phyloP scores from a whole-genome alignment of 2,113 vertebrate genomes.

The Tupaia tana region DNA sequence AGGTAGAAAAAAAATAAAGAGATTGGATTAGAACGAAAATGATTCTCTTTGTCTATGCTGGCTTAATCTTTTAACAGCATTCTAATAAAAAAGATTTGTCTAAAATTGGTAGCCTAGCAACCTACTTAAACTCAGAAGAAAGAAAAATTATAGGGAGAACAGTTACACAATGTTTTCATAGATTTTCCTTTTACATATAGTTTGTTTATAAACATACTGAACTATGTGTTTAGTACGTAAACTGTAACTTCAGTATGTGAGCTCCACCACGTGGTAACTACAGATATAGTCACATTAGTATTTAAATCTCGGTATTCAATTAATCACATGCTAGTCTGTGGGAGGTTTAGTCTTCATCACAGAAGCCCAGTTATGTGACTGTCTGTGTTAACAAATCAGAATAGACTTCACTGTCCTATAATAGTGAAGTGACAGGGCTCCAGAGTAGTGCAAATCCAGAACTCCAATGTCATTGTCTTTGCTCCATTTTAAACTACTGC shows the following conservation, averaged over 20 bases:
- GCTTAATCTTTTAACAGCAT: constrained; percentile 35
- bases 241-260: constrained; percentile 51
- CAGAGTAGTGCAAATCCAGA: background rate
- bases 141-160: background rate
- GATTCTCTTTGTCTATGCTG: background rate
- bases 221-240: background rate
- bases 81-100: constrained; percentile 1
- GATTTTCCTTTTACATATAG: background rate
- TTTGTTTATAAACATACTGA: constrained; percentile 3
- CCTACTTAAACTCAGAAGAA: background rate
- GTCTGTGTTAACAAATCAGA: background rate
- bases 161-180: background rate
- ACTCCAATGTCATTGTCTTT: constrained; percentile 11
- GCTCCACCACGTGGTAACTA: constrained; percentile 64
- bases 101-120: background rate
- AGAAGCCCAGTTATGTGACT: background rate
- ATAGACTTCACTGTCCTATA: background rate
- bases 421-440: background rate
- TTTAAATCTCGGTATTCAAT: background rate
- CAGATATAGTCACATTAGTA: constrained; percentile 21
- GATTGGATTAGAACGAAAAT: background rate
- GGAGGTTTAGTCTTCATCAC: background rate
- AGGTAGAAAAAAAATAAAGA: background rate
- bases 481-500: background rate
- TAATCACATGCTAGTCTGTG: background rate